These are phyloP conservation scores for Diceros bicornis DNA, from an alignment of 2,797 vertebrate species.

Conservation along the genomic window DNA sequence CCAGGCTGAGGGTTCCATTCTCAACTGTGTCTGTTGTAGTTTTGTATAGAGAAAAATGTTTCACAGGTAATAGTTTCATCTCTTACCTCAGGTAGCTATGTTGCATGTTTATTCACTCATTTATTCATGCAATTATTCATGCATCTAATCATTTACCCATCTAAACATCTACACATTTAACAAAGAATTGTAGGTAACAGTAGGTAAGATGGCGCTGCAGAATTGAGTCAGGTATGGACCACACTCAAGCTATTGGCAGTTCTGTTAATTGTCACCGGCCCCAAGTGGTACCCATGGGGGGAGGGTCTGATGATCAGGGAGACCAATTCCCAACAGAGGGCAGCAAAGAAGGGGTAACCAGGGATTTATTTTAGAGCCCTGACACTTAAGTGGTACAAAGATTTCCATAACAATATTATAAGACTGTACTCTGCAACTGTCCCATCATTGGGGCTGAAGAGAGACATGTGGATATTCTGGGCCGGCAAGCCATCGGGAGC, in stretches of 20 bases:
- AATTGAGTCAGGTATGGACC: not conserved
- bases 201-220: not conserved
- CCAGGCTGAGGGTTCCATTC: not conserved
- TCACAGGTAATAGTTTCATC: not conserved
- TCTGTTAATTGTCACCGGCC: not conserved
- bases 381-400: not conserved
- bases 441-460: not conserved
- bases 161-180: not conserved
- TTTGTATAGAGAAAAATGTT: not conserved
- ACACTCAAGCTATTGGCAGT: not conserved
- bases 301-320: not conserved
- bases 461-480: not conserved
- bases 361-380: not conserved
- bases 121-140: not conserved
- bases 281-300: not conserved
- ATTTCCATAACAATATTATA: not conserved
- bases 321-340: not conserved
- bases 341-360: not conserved
- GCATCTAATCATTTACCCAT: not conserved
- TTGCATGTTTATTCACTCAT: not conserved
- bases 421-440: not conserved
- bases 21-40: not conserved
- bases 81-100: not conserved
- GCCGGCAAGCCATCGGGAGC: not conserved
- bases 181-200: fast-evolving